Percentiles rank a stretch among this genome's conserved stretches.
Evolutionary conservation across 2,797 vertebrate species (phyloP).

Genomic region (Eidolon dupreanum): DNA sequence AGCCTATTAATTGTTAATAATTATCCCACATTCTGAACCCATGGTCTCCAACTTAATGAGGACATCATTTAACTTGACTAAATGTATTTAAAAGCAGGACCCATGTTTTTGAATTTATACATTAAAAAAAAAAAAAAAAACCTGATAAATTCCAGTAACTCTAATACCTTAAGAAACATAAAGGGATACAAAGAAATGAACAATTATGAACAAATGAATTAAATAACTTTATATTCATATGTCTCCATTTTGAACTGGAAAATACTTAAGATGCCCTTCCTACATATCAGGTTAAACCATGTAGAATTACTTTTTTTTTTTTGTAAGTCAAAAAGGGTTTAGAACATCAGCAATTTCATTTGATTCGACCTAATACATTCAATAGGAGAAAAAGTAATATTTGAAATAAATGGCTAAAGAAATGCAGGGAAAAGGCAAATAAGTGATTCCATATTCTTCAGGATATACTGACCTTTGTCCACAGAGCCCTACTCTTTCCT

Average conservation of each 20-base stretch:
- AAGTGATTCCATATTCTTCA: background rate
- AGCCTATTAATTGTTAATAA: conserved; percentile 11
- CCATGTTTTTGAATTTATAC: background rate
- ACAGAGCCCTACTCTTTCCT: background rate
- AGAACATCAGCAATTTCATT: background rate
- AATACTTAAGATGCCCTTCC: background rate
- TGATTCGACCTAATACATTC: background rate
- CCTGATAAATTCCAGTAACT: background rate
- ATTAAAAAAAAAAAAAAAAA: conserved; percentile 13
- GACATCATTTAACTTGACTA: background rate
- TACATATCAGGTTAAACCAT: background rate
- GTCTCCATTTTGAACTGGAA: background rate
- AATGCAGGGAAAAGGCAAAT: background rate
- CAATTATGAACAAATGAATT: background rate
- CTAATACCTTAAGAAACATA: background rate
- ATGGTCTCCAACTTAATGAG: background rate
- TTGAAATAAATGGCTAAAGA: background rate
- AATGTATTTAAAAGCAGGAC: background rate
- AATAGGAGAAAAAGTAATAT: background rate
- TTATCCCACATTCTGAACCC: background rate
- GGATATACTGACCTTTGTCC: background rate
- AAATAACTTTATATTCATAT: conserved; percentile 4
- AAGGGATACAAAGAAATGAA: background rate
- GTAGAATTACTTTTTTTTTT: background rate
- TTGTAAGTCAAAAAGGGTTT: background rate